Conservation (phyloP, 2,113 vertebrate genomes). For the Cricetomys ansorgei region DNA sequence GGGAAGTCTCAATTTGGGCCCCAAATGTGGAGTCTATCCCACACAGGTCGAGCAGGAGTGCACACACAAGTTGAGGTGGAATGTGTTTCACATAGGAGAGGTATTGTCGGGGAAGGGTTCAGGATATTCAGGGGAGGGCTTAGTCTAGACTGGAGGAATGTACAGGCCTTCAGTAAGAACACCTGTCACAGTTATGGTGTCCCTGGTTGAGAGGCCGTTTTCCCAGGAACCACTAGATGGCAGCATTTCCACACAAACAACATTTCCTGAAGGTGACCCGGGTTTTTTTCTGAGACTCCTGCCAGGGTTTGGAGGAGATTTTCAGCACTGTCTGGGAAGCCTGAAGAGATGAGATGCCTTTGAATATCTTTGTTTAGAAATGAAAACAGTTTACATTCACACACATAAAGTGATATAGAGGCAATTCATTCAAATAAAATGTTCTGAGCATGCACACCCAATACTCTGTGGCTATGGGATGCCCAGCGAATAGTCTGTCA, state of each 20-base stretch:
- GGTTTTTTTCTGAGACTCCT: background rate
- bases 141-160: no score
- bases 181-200: no score
- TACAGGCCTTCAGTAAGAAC: accelerated
- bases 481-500: background rate
- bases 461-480: accelerated
- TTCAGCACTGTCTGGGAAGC: background rate
- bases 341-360: background rate
- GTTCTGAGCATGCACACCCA: background rate
- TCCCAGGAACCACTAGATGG: constrained; percentile 57
- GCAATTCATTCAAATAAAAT: background rate
- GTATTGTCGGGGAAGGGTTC: no score
- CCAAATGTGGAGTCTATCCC: no score
- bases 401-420: background rate
- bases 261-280: background rate
- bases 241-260: constrained; percentile 26
- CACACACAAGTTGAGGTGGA: background rate
- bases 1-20: background rate
- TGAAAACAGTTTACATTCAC: background rate
- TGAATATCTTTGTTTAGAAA: background rate
- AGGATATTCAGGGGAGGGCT: accelerated
- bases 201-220: background rate
- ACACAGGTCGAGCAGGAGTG: no score
- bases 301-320: accelerated
- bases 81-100: background rate